These are phyloP conservation scores for Enchytraeus crypticus DNA, from an alignment of 2,888 invertebrate species.

Conservation along the genomic window DNA sequence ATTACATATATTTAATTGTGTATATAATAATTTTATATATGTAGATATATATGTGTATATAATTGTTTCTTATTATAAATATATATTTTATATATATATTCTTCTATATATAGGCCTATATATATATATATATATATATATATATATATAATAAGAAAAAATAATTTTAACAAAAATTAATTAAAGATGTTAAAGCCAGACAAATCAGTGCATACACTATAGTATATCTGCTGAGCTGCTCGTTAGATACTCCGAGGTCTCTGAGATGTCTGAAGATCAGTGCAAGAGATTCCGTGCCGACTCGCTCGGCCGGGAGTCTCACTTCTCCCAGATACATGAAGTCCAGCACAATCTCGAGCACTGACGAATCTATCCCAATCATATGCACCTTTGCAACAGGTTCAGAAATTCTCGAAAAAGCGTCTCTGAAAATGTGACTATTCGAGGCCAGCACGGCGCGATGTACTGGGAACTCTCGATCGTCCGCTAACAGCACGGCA, in stretches of 20 bases:
- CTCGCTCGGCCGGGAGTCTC: not conserved
- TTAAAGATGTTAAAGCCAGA: too few species aligned
- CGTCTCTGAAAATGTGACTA: constrained; percentile 1
- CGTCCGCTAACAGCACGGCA: constrained; percentile 14
- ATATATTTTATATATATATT: too few species aligned
- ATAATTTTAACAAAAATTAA: too few species aligned
- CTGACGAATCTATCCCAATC: not conserved
- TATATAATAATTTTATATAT: too few species aligned
- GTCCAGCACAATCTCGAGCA: constrained; percentile 4
- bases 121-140: too few species aligned
- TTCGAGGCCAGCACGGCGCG: constrained; percentile 13
- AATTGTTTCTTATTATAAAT: too few species aligned
- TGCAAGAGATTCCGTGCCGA: not conserved
- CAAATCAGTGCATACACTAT: too few species aligned
- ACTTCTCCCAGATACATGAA: constrained; percentile 2
- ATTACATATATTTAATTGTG: too few species aligned
- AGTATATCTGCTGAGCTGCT: not conserved
- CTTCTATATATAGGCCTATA: too few species aligned
- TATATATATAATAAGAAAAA: too few species aligned
- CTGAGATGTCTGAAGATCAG: not conserved
- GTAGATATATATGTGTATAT: too few species aligned
- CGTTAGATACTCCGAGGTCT: not conserved
- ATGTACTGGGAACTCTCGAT: constrained; percentile 13
- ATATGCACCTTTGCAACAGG: not conserved
- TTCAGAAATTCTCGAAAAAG: not conserved